phyloP scores from a whole-genome alignment of 1,140 invertebrate species.

The Phortica variegata region DNA sequence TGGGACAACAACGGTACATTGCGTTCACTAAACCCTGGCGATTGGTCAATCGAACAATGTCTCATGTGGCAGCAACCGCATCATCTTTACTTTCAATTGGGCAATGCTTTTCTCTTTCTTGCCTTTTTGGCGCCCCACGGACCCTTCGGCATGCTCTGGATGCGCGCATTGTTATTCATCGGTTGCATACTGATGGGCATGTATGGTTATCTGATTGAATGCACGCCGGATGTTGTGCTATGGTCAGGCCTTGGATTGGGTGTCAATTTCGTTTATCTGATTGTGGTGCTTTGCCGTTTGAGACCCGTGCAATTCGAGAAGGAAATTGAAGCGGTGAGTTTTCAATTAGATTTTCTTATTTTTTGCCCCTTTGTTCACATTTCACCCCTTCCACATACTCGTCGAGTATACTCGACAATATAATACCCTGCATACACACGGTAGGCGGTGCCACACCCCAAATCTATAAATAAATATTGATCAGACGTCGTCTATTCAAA shows the following conservation, averaged over 20 bases:
- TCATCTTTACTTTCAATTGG: constrained; percentile 80
- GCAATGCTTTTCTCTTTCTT: constrained; percentile 78
- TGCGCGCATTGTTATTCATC: constrained; percentile 73
- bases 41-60: constrained; percentile 61
- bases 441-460: no score
- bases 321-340: constrained; percentile 79
- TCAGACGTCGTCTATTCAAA: no score
- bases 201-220: constrained; percentile 82
- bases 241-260: constrained; percentile 83
- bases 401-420: no score
- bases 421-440: no score
- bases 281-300: constrained; percentile 77
- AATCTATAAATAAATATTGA: no score
- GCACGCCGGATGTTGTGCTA: constrained; percentile 79
- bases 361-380: not conserved
- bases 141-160: constrained; percentile 75
- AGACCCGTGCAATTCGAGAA: constrained; percentile 80
- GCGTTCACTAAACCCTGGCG: constrained; percentile 48
- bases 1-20: constrained; percentile 55
- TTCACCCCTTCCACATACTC: no score
- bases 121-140: constrained; percentile 79
- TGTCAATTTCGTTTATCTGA: constrained; percentile 81
- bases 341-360: not conserved
- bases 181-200: constrained; percentile 76
- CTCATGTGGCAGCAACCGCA: constrained; percentile 64